Percentiles rank a stretch among this genome's conserved stretches.
These are phyloP conservation scores for Brachirus orientalis DNA, from an alignment of 2,113 vertebrate genomes.

Conservation along the genomic window DNA sequence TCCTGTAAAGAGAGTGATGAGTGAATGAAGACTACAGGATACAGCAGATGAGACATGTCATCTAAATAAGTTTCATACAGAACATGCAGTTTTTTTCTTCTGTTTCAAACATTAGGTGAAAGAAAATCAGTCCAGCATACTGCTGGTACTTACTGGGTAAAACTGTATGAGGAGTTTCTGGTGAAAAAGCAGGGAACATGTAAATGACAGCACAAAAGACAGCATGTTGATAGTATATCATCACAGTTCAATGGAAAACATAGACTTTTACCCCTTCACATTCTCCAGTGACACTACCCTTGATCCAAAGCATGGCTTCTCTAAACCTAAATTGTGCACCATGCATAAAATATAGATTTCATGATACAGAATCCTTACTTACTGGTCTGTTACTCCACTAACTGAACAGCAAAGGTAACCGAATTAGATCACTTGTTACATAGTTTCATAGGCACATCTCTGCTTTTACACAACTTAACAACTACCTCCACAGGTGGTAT, in stretches of 20 bases:
- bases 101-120: too few relatives aligned
- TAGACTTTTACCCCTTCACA: not conserved
- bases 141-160: conserved; percentile 73
- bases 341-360: not conserved
- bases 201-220: conserved; percentile 11
- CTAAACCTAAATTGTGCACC: not conserved
- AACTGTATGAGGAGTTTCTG: conserved; percentile 79
- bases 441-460: too few relatives aligned
- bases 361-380: too few relatives aligned
- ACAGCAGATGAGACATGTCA: too few relatives aligned
- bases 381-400: too few relatives aligned
- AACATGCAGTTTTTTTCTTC: too few relatives aligned
- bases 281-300: not conserved
- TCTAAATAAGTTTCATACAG: too few relatives aligned
- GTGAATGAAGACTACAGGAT: not conserved
- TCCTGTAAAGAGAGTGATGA: conserved; percentile 58
- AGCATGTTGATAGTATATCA: not conserved
- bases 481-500: too few relatives aligned
- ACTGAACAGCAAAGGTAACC: too few relatives aligned
- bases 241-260: not conserved
- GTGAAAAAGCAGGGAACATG: conserved; percentile 17
- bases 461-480: too few relatives aligned
- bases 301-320: too few relatives aligned
- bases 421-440: not conserved
- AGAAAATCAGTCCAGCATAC: not conserved